Conservation (phyloP, 2,888 invertebrate genomes). For the Ichneumon xanthorius region DNA sequence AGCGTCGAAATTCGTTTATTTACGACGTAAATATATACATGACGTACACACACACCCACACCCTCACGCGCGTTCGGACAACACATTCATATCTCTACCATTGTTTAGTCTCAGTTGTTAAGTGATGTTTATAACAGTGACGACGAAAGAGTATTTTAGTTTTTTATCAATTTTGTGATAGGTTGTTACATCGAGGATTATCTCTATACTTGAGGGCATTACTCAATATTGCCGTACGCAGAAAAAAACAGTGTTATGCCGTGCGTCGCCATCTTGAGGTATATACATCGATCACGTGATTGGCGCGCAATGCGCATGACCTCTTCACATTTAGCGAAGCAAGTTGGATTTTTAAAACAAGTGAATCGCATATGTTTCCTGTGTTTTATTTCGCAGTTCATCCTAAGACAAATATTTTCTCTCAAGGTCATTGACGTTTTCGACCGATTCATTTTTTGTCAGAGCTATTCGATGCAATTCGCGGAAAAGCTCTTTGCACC, state of each 20-base stretch:
- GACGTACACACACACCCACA: slow-evolving; percentile 27
- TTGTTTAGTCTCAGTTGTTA: slow-evolving; percentile 18
- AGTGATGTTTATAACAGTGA: slow-evolving; percentile 6
- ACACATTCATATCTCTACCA: slow-evolving; percentile 52
- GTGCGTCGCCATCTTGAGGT: slow-evolving; percentile 72
- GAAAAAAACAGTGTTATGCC: slow-evolving; percentile 67
- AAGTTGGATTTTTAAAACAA: not conserved
- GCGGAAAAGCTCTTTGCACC: slow-evolving; percentile 64
- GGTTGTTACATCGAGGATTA: slow-evolving; percentile 38
- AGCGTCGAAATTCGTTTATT: slow-evolving; percentile 25
- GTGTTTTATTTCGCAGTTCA: not conserved
- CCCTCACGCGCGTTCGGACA: slow-evolving; percentile 23
- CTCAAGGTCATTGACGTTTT: slow-evolving; percentile 32
- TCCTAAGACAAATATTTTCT: slow-evolving; percentile 30
- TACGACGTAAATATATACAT: slow-evolving; percentile 12
- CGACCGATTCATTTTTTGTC: not conserved
- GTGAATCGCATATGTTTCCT: not conserved
- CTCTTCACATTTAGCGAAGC: not conserved
- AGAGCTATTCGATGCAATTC: slow-evolving; percentile 30
- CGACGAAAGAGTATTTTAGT: slow-evolving; percentile 4
- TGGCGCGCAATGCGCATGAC: slow-evolving; percentile 62
- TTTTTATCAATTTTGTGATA: slow-evolving; percentile 6
- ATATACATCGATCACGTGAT: slow-evolving; percentile 69
- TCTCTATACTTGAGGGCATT: slow-evolving; percentile 22
- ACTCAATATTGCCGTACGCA: slow-evolving; percentile 37